phyloP scores from a whole-genome alignment of 2,888 invertebrate species.

The Drosophila nr. perissopoda region DNA sequence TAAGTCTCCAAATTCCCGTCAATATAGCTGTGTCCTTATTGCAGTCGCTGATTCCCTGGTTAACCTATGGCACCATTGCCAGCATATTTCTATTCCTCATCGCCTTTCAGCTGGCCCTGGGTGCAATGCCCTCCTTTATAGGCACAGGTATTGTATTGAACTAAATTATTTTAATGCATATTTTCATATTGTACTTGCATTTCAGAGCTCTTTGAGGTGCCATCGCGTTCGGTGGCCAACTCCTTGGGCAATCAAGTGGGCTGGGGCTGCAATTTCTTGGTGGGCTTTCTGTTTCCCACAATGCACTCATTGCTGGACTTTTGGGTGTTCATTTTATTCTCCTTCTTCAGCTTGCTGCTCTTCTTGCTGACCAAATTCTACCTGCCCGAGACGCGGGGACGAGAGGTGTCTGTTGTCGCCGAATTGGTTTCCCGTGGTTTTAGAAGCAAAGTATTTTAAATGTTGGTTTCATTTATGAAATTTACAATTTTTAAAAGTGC shows the following conservation, averaged over 20 bases:
- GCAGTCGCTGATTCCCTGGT: conserved; percentile 40
- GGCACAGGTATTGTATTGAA: conserved; percentile 43
- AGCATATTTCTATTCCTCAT: conserved; percentile 52
- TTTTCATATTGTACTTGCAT: conserved; percentile 45
- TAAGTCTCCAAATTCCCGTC: not conserved
- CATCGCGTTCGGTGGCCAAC: conserved; percentile 56
- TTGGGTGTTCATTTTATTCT: conserved; percentile 54
- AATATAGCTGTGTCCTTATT: not conserved
- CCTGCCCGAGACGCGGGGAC: conserved; percentile 53
- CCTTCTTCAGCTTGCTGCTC: conserved; percentile 41
- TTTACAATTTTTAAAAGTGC: not conserved
- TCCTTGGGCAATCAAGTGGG: conserved; percentile 56
- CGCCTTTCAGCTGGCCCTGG: conserved; percentile 51
- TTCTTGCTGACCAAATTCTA: conserved; percentile 49
- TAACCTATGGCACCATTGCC: conserved; percentile 40
- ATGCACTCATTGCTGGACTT: conserved; percentile 38
- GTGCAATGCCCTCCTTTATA: conserved; percentile 57
- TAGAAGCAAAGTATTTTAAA: conserved; percentile 43
- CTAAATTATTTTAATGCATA: not conserved
- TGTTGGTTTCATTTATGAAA: not conserved
- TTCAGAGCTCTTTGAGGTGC: conserved; percentile 58
- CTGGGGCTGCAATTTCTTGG: conserved; percentile 58
- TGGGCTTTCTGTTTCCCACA: conserved; percentile 58
- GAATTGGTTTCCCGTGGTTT: conserved; percentile 49
- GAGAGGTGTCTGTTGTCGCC: conserved; percentile 42